Evolutionary conservation across 2,888 invertebrate species (phyloP), one percentile per base, ranked within the genome.

Genomic region (Micoletzkya japonica): DNA sequence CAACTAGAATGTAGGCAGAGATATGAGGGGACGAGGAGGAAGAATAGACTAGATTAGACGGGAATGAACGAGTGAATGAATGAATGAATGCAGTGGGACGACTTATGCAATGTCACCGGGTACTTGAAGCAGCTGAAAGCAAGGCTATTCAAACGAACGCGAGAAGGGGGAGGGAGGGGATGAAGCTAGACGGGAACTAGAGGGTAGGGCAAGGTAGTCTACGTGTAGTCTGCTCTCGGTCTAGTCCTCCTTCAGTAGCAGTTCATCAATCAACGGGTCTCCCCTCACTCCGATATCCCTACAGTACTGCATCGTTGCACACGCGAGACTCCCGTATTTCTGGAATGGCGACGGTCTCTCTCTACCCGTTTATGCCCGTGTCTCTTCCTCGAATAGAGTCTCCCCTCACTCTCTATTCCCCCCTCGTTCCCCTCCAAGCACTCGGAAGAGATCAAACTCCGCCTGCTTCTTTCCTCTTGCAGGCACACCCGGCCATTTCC

Each of bases 221-320:
- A n/a, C 4, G 52, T 20, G 17, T n/a, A 20, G n/a, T n/a, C 6
- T 6, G 52, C 52, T n/a, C 7, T n/a, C 36, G 7, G 24, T 28
- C 28, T 37, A 66, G 49, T 68, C 57, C 17, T 77, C 77, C 61
- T 73, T 63, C 36, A 73, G 58, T n/a, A 77, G 44, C 26, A 78
- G 74, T 39, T 76, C 74, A 30, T 77, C 77, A 30, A 77, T 68
- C 26, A 77, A 36, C n/a, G 69, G 66, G 63, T 78, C 78, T 7
- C 66, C 67, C 7, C 70, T 58, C 26, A 73, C 56, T 28, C 70
- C 71, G 49, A 78, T 72, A 37, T 78, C 76, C 61, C 72, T 74
- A 67, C 74, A 68, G 32, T 73, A 67, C 59, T 78, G 78, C 39
- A 78, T 68, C 24, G 68, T 68, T 0, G 68, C 57, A 10, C 32